Conservation (phyloP, 2,797 vertebrate genomes). For the Cheirogaleus major region DNA sequence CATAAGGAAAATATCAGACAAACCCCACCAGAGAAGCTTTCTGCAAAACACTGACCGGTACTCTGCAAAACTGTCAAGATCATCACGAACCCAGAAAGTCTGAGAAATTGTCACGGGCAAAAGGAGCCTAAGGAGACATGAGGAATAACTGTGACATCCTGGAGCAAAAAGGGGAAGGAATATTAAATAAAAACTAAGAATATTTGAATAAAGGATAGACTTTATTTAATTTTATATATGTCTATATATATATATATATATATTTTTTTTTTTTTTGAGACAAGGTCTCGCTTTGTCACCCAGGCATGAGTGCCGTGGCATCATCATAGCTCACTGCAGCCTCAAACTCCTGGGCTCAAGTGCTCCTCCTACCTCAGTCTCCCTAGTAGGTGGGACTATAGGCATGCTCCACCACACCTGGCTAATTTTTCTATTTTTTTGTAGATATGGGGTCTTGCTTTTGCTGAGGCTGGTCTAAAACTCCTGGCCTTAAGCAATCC, state of each 20-base stretch:
- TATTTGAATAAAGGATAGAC: neutral
- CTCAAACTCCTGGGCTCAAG: too few species aligned
- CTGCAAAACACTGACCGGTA: neutral
- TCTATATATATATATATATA: too few species aligned
- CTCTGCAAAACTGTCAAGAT: neutral
- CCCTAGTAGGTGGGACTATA: neutral
- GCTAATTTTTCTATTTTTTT: neutral
- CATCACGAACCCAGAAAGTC: neutral
- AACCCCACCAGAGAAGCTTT: neutral
- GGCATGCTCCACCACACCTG: neutral
- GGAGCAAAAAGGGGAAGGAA: neutral
- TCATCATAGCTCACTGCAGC: too few species aligned
- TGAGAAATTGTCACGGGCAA: neutral
- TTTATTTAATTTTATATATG: neutral
- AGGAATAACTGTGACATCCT: neutral
- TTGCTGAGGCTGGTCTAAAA: neutral
- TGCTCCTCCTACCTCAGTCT: neutral
- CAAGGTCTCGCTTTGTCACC: too few species aligned
- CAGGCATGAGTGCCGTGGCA: too few species aligned
- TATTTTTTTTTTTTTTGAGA: too few species aligned
- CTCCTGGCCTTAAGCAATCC: neutral
- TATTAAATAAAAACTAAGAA: neutral
- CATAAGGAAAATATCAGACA: neutral
- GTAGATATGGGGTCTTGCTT: neutral
- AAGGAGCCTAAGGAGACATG: neutral